These are phyloP conservation scores for Gasterosteus nipponicus DNA, from an alignment of 2,113 vertebrate genomes.

Conservation along the genomic window DNA sequence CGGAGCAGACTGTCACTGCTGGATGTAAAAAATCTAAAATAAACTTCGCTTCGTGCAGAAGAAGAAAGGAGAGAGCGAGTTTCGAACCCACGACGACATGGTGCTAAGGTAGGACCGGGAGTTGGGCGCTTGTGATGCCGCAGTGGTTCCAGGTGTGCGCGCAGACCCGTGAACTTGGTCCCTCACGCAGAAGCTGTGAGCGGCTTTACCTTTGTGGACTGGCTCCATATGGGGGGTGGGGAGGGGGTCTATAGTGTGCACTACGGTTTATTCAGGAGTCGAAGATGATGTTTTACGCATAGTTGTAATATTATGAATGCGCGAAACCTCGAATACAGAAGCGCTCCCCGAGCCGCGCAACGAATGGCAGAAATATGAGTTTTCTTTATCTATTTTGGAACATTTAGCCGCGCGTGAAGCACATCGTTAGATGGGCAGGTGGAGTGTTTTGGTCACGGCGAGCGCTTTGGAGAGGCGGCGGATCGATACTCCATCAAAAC, in stretches of 20 bases:
- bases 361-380: not conserved
- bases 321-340: not conserved
- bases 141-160: slow-evolving; percentile 73
- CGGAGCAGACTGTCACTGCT: slow-evolving; percentile 63
- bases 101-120: slow-evolving; percentile 78
- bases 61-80: slow-evolving; percentile 58
- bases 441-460: not conserved
- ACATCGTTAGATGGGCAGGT: slow-evolving; percentile 1
- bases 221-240: not conserved
- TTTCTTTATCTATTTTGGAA: not conserved
- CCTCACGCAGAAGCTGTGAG: slow-evolving; percentile 4
- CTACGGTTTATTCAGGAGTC: not conserved
- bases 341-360: not conserved
- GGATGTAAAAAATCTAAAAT: slow-evolving; percentile 72
- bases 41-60: slow-evolving; percentile 30
- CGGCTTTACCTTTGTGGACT: not conserved
- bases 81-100: slow-evolving; percentile 68
- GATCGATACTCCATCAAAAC: not conserved
- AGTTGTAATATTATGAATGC: slow-evolving; percentile 19
- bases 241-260: rapidly evolving
- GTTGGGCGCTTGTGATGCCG: slow-evolving; percentile 58
- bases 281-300: not conserved
- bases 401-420: not conserved
- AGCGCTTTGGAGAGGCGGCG: not conserved
- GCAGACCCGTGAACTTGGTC: slow-evolving; percentile 48